phyloP scores from a whole-genome alignment of 2,888 invertebrate genomes.

The Drosophila pegasa region DNA sequence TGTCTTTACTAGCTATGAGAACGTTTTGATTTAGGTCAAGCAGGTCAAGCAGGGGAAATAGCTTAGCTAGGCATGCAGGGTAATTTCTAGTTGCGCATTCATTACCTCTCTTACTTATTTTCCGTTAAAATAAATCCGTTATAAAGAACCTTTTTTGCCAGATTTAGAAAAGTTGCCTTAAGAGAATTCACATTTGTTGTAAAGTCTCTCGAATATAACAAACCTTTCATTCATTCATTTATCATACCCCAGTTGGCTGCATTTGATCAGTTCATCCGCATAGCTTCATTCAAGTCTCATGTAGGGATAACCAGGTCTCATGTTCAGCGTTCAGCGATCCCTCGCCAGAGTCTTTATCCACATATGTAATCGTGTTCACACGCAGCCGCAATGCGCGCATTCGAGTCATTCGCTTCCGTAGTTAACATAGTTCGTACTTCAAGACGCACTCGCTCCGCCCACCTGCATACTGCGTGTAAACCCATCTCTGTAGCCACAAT shows the following conservation, averaged over 20 bases:
- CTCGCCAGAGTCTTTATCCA: background rate
- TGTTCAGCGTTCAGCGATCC: background rate
- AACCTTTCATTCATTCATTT: background rate
- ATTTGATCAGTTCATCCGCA: background rate
- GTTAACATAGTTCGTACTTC: slow-evolving; percentile 10
- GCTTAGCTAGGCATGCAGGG: too few relatives aligned
- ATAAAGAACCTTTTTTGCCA: too few relatives aligned
- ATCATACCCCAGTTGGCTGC: background rate
- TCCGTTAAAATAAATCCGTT: too few relatives aligned
- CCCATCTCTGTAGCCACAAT: slow-evolving; percentile 37
- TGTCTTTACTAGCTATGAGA: too few relatives aligned
- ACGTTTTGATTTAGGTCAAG: too few relatives aligned
- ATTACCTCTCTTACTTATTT: too few relatives aligned
- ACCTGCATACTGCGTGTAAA: slow-evolving; percentile 32
- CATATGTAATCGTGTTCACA: slow-evolving; percentile 1
- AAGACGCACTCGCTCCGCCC: slow-evolving; percentile 19
- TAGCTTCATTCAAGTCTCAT: background rate
- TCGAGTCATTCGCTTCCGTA: slow-evolving; percentile 31
- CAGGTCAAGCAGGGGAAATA: too few relatives aligned
- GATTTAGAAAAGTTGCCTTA: too few relatives aligned
- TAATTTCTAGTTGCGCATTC: too few relatives aligned
- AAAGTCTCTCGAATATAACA: background rate
- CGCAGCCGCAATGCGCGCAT: slow-evolving; percentile 6
- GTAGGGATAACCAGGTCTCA: too few relatives aligned
- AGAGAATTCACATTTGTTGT: too few relatives aligned